phyloP scores from a whole-genome alignment of 1,140 invertebrate species.

The Macrobrachium rosenbergii region DNA sequence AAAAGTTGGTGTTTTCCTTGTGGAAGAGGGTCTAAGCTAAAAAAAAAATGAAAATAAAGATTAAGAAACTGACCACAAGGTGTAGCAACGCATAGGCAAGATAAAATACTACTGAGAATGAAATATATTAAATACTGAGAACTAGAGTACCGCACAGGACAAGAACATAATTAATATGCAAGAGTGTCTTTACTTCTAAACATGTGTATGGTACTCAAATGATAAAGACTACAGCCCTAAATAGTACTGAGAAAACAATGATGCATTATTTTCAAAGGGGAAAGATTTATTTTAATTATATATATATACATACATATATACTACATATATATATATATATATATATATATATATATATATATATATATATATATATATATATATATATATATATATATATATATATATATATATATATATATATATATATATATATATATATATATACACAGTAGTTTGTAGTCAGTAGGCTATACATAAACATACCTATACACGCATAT shows the following conservation, averaged over 20 bases:
- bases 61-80: too few species aligned
- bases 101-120: too few species aligned
- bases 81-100: too few species aligned
- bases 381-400: constrained; percentile 20
- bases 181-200: background rate
- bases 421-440: constrained; percentile 22
- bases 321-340: background rate
- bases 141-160: too few species aligned
- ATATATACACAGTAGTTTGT: background rate
- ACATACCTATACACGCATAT: background rate
- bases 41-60: too few species aligned
- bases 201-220: background rate
- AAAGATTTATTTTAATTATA: too few species aligned
- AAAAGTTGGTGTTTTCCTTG: too few species aligned
- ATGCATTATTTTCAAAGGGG: too few species aligned
- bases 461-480: background rate
- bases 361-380: constrained; percentile 4
- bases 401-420: background rate
- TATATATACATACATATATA: background rate
- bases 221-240: too few species aligned
- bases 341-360: constrained; percentile 22
- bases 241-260: too few species aligned
- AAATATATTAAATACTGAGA: too few species aligned
- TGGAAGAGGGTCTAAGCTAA: too few species aligned
- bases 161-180: background rate